Evolutionary conservation across 2,797 vertebrate species (phyloP), one percentile per base, ranked within the genome.

Genomic region (Trichosurus vulpecula): DNA sequence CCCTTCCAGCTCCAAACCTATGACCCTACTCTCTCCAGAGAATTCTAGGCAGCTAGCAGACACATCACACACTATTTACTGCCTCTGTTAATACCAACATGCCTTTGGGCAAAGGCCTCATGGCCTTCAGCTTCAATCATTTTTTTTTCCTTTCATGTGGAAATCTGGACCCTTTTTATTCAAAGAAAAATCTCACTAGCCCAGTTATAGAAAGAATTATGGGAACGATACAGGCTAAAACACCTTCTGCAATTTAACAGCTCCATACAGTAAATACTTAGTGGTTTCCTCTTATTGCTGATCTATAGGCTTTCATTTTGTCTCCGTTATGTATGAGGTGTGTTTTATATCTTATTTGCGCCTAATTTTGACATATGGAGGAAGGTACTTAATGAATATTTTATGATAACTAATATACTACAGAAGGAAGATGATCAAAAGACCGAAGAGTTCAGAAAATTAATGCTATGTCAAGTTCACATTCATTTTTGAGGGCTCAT

Each of bases 361-460:
- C 91, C 92, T 11, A 95, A 87, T 54, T 53, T 22, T 93, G 93
- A 52, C 54, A 61, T 52, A 52, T n/a, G 54, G 90, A 87, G 89
- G 47, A 52, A 52, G 30, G 31, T 91, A 41, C 91, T 94, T 94
- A 74, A 54, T 41, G 81, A 94, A 92, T 95, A 92, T n/a, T 61
- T 91, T 41, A 41, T 74, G 93, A 27, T 53, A 93, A 95, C n/a
- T 47, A 57, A 27, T 14, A 92, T 52, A 10, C 66, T 91, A 94
- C 54, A n/a, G 4, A 1, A 11, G 13, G 93, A 94, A 54, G 91
- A 90, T 53, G 2, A 74, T 54, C 10, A 89, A 16, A 56, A 30
- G 6, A 93, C 90, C 91, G 94, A 94, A 57, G 41, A 95, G 56
- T 95, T 55, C 91, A 25, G 27, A 52, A 58, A 61, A 55, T 90